These are phyloP conservation scores for Polydrusus cervinus DNA, from an alignment of 2,888 invertebrate genomes.

Conservation along the genomic window DNA sequence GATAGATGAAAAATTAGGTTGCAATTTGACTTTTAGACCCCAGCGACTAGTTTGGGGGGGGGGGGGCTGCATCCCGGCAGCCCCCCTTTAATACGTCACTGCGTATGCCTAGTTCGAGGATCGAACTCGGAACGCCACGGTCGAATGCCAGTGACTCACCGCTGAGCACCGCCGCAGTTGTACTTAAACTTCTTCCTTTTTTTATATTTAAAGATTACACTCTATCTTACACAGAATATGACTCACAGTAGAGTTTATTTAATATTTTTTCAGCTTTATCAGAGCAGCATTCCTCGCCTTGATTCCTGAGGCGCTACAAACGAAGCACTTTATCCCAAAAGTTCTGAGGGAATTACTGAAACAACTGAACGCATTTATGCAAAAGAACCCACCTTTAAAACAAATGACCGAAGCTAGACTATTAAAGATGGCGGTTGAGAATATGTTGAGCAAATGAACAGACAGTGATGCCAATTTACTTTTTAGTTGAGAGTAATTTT, in stretches of 20 bases:
- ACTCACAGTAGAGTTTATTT: not conserved
- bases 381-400: conserved; percentile 78
- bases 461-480: not conserved
- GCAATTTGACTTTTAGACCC: no score
- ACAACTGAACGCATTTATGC: conserved; percentile 82
- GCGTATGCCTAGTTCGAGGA: no score
- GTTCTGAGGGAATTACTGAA: conserved; percentile 85
- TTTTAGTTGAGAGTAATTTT: conserved; percentile 17
- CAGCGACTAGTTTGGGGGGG: no score
- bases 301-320: conserved; percentile 84
- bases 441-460: conserved; percentile 58
- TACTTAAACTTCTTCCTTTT: no score
- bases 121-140: no score
- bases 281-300: conserved; percentile 90
- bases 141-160: no score
- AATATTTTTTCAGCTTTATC: conserved; percentile 79
- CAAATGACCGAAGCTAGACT: conserved; percentile 80
- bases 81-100: no score
- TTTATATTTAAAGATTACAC: no score
- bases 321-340: conserved; percentile 86
- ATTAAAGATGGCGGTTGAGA: conserved; percentile 79
- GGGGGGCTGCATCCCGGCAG: no score
- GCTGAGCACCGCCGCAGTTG: no score
- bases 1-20: no score
- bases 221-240: no score